Evolutionary conservation across 2,888 invertebrate genomes (phyloP).

Genomic region (Rutpela maculata): DNA sequence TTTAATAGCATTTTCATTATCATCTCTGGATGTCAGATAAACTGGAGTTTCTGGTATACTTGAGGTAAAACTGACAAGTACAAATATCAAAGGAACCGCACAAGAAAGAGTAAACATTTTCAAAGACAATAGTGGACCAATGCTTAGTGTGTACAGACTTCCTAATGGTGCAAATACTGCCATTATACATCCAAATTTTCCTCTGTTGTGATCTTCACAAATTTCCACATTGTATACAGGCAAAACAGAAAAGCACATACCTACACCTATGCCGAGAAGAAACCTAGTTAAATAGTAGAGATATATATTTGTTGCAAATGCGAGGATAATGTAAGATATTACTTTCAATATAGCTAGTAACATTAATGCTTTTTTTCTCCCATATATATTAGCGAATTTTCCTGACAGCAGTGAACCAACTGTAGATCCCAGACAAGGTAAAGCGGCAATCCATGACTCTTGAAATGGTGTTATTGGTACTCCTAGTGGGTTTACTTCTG

Average conservation of each 20-base stretch:
- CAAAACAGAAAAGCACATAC: constrained; percentile 81
- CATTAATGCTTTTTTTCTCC: constrained; percentile 82
- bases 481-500: constrained; percentile 50
- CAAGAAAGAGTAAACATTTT: constrained; percentile 49
- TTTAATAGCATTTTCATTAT: constrained; percentile 77
- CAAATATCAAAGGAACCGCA: constrained; percentile 46
- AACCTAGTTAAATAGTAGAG: constrained; percentile 75
- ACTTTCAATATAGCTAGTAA: constrained; percentile 79
- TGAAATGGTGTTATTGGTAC: constrained; percentile 44
- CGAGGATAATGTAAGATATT: constrained; percentile 68
- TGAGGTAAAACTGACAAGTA: constrained; percentile 39
- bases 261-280: constrained; percentile 80
- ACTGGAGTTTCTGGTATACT: constrained; percentile 55
- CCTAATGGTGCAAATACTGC: constrained; percentile 48
- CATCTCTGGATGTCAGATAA: constrained; percentile 70
- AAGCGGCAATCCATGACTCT: constrained; percentile 52
- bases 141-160: constrained; percentile 44
- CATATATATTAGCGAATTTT: constrained; percentile 64
- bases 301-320: constrained; percentile 46
- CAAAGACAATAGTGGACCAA: constrained; percentile 54
- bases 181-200: constrained; percentile 78
- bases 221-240: constrained; percentile 92
- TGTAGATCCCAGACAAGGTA: constrained; percentile 50
- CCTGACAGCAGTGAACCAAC: constrained; percentile 53
- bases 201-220: constrained; percentile 85